Base-by-base conservation (phyloP, 2,888 invertebrate genomes). In the Pammene aurita region DNA sequence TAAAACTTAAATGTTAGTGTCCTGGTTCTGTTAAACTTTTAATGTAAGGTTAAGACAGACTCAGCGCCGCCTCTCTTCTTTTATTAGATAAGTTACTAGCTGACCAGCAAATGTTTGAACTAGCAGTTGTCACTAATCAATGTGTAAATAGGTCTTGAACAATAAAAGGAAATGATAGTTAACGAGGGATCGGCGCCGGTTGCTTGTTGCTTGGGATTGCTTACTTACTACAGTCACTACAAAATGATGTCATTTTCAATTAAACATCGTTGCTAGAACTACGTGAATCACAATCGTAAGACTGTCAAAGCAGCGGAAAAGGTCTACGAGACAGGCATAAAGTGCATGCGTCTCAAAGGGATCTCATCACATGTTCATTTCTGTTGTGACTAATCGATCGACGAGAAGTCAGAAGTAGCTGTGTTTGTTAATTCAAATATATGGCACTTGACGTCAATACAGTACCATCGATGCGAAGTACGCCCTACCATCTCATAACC, bases 71-170 rank as follows among this genome's bases (percentile, higher is more conserved):
- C 34, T 54, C n/a, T 14, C n/a, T 54, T 34, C 34, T 34, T 34
- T n/a, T n/a, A 54, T 14, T 46, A 0, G 14, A 14, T 6, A 46
- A 46, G n/a, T 46, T 46, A 48, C 7, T 14, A 16, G 6, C 48
- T n/a, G n/a, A n/a, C n/a, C n/a, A 48, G 34, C n/a, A 54, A 54
- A n/a, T 54, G n/a, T 54, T 54, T 54, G 54, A n/a, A 54, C 54
- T 52, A 34, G 26, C 7, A 52, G n/a, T 54, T 18, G 50, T 50
- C 26, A 54, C 54, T 54, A 54, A 54, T 54, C 46, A 46, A n/a
- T 34, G 54, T 54, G 34, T 54, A n/a, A 54, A 54, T 54, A 54
- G 16, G n/a, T 26, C 38, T 38, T n/a, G 44, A 56, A 46, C 46
- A 56, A 38, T 50, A 41, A 35, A 35, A 48, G 41, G 56, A 56